These are phyloP conservation scores for Neoascia interrupta DNA, from an alignment of 2,888 invertebrate species.

Conservation along the genomic window DNA sequence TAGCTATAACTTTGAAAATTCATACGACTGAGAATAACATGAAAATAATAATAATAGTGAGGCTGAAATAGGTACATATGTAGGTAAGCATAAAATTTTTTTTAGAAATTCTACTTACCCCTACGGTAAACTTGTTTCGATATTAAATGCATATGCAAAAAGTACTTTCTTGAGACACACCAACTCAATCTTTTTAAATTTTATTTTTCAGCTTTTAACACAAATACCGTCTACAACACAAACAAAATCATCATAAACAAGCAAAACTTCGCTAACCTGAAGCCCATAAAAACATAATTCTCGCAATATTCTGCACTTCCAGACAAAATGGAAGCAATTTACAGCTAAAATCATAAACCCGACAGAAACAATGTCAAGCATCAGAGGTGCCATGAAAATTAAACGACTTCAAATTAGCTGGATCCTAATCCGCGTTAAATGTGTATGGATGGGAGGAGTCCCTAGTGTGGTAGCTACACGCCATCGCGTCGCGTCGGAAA, in stretches of 20 bases:
- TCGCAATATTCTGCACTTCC: conserved; percentile 11
- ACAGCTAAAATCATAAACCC: conserved; percentile 62
- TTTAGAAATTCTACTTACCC: no score
- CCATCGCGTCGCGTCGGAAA: no score
- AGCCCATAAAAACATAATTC: conserved; percentile 34
- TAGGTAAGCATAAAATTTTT: no score
- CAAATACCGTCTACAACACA: conserved; percentile 17
- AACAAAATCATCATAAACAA: conserved; percentile 44
- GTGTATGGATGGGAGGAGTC: conserved; percentile 27
- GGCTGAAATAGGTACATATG: no score
- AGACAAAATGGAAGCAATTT: conserved; percentile 41
- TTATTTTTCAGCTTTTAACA: no score
- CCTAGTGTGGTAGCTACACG: neutral
- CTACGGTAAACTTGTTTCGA: no score
- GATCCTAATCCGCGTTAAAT: conserved; percentile 66
- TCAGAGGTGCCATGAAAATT: conserved; percentile 65
- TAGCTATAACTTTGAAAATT: no score
- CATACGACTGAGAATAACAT: no score
- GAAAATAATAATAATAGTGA: no score
- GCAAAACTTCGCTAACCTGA: conserved; percentile 53
- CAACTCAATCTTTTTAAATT: no score
- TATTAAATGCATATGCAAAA: no score
- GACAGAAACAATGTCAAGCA: conserved; percentile 58
- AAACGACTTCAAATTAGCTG: conserved; percentile 64
- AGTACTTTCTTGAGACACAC: no score